Percentiles rank a stretch among this genome's conserved stretches.
Conservation (phyloP, 2,113 vertebrate species). For the Austrofundulus limnaeus region DNA sequence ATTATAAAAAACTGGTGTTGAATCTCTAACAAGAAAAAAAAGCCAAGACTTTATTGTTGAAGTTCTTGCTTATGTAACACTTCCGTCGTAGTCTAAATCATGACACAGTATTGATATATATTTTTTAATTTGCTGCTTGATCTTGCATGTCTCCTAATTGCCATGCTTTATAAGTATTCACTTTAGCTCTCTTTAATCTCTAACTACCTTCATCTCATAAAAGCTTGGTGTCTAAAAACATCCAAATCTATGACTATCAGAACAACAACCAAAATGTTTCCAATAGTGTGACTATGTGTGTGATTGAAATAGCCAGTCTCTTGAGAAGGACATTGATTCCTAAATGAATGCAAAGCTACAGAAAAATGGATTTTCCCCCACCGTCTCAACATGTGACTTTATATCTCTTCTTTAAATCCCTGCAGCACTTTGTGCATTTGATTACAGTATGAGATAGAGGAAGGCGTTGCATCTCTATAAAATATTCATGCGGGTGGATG, state of each 20-base stretch:
- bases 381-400: conserved; percentile 75
- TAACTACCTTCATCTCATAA: conserved; percentile 56
- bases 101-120: neutral
- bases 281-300: conserved; percentile 33
- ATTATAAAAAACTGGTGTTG: conserved; percentile 9
- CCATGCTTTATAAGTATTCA: conserved; percentile 48
- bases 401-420: conserved; percentile 78
- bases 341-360: conserved; percentile 79
- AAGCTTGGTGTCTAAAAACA: conserved; percentile 61
- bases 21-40: too few relatives aligned
- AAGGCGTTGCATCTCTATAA: conserved; percentile 83
- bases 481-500: conserved; percentile 79
- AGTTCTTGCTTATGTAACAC: neutral
- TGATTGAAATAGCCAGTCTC: conserved; percentile 62
- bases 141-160: conserved; percentile 56
- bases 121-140: conserved; percentile 45
- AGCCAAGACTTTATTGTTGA: neutral
- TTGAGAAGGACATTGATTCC: conserved; percentile 76
- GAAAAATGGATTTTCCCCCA: conserved; percentile 74
- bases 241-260: conserved; percentile 71
- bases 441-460: conserved; percentile 75
- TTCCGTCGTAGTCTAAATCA: neutral
- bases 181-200: conserved; percentile 51
- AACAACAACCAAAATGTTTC: conserved; percentile 60
- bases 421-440: conserved; percentile 77